Percentiles rank a stretch among this genome's conserved stretches.
Conservation (phyloP, 2,797 vertebrate species). For the Pseudochaenichthys georgianus region DNA sequence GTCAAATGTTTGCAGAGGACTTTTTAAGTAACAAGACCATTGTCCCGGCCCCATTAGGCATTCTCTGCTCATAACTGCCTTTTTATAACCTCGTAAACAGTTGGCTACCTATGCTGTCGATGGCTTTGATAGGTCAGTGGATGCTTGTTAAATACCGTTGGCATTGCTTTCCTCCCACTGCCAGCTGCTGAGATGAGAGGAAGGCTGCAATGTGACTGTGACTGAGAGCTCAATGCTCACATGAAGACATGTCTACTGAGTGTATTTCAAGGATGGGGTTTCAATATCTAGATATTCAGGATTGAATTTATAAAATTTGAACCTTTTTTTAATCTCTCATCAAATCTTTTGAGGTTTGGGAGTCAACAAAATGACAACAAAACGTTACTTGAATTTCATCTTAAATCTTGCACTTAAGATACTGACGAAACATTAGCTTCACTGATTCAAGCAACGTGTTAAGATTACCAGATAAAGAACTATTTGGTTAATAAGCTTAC, state of each 20-base stretch:
- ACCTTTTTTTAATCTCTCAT: neutral
- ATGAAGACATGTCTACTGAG: slow-evolving; percentile 5
- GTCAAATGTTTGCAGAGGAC: slow-evolving; percentile 51
- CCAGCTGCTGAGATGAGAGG: slow-evolving; percentile 63
- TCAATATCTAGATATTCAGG: neutral
- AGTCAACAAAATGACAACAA: neutral
- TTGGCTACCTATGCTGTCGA: slow-evolving; percentile 60
- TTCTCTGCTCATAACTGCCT: slow-evolving; percentile 61
- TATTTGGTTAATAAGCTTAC: neutral
- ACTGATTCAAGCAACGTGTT: neutral
- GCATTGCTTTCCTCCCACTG: slow-evolving; percentile 59
- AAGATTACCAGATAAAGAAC: neutral
- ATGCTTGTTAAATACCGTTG: slow-evolving; percentile 71
- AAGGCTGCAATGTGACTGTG: slow-evolving; percentile 39
- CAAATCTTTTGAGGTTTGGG: neutral
- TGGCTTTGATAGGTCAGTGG: slow-evolving; percentile 73
- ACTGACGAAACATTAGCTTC: neutral
- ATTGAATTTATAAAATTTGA: neutral
- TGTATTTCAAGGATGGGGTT: slow-evolving; percentile 1
- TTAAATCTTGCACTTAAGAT: neutral
- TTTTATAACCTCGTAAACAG: slow-evolving; percentile 70
- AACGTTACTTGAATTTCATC: neutral
- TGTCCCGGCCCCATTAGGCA: slow-evolving; percentile 53
- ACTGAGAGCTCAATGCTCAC: slow-evolving; percentile 25
- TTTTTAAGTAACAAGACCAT: slow-evolving; percentile 53